Evolutionary conservation across 2,113 vertebrate genomes (phyloP).

Genomic region (Lonchura striata): DNA sequence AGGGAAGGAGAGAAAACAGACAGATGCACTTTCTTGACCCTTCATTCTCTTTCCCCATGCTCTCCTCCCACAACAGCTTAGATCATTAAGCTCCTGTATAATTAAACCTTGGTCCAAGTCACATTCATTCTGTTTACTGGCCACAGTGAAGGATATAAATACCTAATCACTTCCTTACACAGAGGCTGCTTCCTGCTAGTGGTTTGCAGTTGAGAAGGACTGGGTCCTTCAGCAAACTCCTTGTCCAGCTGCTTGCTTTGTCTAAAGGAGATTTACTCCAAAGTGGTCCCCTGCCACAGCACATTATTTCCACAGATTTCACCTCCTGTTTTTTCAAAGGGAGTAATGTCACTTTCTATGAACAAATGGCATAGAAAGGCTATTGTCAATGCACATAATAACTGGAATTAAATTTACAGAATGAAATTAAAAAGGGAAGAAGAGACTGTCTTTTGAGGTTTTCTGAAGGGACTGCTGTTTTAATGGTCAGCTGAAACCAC

Average conservation of each 20-base stretch:
- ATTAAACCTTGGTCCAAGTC: constrained; percentile 76
- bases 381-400: background rate
- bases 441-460: background rate
- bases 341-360: background rate
- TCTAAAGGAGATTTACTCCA: background rate
- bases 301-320: background rate
- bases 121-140: constrained; percentile 66
- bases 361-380: constrained; percentile 5
- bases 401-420: background rate
- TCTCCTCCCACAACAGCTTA: constrained; percentile 73
- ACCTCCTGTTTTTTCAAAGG: background rate
- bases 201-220: constrained; percentile 53
- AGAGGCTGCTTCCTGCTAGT: constrained; percentile 70
- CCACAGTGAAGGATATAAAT: constrained; percentile 75
- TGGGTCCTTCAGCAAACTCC: background rate
- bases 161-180: constrained; percentile 67
- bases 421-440: background rate
- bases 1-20: constrained; percentile 2
- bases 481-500: background rate
- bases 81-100: constrained; percentile 75
- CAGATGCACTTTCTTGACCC: constrained; percentile 59
- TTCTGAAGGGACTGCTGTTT: background rate
- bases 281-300: background rate
- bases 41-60: constrained; percentile 58
- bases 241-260: background rate